These are phyloP conservation scores for Parasteatoda lunata DNA, from an alignment of 2,888 invertebrate genomes.

Conservation along the genomic window DNA sequence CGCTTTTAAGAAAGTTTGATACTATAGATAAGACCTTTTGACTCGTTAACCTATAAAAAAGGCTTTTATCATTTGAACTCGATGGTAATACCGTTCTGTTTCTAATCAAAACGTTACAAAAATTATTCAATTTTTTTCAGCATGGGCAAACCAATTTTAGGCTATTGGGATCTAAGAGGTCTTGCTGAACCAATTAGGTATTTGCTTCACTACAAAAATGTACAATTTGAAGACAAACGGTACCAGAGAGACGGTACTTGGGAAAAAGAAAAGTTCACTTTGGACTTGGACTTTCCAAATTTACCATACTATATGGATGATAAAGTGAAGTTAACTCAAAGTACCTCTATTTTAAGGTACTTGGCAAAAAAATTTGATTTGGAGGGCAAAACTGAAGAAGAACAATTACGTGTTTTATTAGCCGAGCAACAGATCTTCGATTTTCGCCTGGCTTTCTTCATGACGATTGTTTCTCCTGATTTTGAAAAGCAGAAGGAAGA, in stretches of 20 bases:
- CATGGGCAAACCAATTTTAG: slow-evolving; percentile 38
- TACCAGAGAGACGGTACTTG: slow-evolving; percentile 72
- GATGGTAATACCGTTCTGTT: no score
- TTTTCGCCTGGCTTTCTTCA: slow-evolving; percentile 73
- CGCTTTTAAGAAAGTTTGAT: no score
- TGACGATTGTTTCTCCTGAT: slow-evolving; percentile 73
- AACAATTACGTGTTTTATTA: slow-evolving; percentile 45
- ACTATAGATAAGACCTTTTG: no score
- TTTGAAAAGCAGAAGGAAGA: slow-evolving; percentile 70
- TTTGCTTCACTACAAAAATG: slow-evolving; percentile 74
- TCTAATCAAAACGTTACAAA: no score
- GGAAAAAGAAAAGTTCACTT: slow-evolving; percentile 48
- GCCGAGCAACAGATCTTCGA: slow-evolving; percentile 73
- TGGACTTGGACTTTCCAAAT: slow-evolving; percentile 74
- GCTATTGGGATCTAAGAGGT: slow-evolving; percentile 69
- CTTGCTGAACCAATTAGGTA: slow-evolving; percentile 72
- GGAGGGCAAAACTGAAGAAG: slow-evolving; percentile 50
- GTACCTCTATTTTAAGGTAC: slow-evolving; percentile 71
- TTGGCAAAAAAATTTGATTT: slow-evolving; percentile 66
- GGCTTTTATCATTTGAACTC: no score
- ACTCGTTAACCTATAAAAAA: no score
- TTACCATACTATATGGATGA: slow-evolving; percentile 75
- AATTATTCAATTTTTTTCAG: background rate
- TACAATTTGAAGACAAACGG: slow-evolving; percentile 75
- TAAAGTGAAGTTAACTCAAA: slow-evolving; percentile 73